Base-by-base conservation (phyloP, 2,888 invertebrate genomes). In the Neria commutata region DNA sequence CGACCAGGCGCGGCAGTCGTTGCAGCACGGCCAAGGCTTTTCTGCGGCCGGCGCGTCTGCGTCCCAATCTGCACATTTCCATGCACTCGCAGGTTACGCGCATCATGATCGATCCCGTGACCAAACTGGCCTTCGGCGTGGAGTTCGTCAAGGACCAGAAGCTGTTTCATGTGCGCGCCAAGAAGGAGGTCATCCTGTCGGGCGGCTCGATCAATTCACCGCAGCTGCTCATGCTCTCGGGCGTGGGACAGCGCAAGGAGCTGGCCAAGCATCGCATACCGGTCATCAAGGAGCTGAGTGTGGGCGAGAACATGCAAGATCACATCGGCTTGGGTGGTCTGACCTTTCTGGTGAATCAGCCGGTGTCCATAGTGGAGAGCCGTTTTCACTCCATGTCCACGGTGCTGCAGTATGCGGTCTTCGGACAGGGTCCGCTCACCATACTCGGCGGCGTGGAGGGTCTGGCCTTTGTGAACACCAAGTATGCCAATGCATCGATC, bases 171-270 rank as follows among this genome's bases (percentile, higher is more conserved):
- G 87, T 94, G 1, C 83, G 89, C 58, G 93, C 94, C 0, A 86
- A 86, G 29, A 94, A 91, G 76, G 95, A 95, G 79, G 91, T 98
- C 0, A 91, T 98, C 50, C 76, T 98, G 1, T 92, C 94, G 1
- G 95, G 91, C 0, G 98, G 98, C 0, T 87, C 97, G 0, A 86
- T 99, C 0, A 97, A 96, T 76, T 92, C 96, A 0, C 95, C 98
- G 0, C 98, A 99, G 76, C 75, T 98, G 2, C 81, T 98, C 37
- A 94, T 98, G 94, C 80, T 98, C 0, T 95, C 95, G 8, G 98
- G 97, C 0, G 86, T 97, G 11, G 93, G 93, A 0, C 91, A 91
- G 0, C 84, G 86, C 52, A 86, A 87, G 19, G 89, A 93, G 70
- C 74, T 94, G 57, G 82, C 84, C n/a, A 87, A 89, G 68, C 87